Base-by-base conservation (phyloP, 2,113 vertebrate genomes). In the Ophthalmolycus amberensis region DNA sequence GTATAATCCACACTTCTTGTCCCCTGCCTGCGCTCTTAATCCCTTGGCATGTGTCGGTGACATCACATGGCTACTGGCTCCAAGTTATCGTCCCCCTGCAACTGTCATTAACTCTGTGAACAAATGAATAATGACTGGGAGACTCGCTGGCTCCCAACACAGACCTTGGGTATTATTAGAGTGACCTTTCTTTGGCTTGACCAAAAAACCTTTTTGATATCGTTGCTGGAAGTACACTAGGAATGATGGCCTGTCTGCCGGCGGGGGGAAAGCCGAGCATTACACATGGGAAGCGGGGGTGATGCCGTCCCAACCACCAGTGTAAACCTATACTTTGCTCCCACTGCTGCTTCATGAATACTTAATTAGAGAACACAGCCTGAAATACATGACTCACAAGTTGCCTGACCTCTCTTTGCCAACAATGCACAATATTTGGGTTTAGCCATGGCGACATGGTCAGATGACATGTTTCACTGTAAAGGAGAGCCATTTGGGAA, bases 41-140 rank as follows among this genome's bases (percentile, higher is more conserved):
- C 94, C 95, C 85, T 87, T 95, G 94, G 94, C 95, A 96, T 95
- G 95, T 95, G 94, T 93, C 89, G 90, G 93, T 96, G 96, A 96
- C 96, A 95, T 96, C 94, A 95, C 96, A 96, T 91, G 93, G 92
- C 91, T 95, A 89, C 91, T 86, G 92, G 93, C 93, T 96, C 94
- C 94, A 93, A 96, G 93, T 95, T 96, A 92, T 91, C 89, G 87
- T 90, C 94, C 92, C 92, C 85, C 92, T 95, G 95, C 94, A 96
- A 97, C 94, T 96, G 96, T 96, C 95, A 95, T 96, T 95, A 96
- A 96, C 91, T 94, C 92, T 88, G 93, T 94, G 95, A 95, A 95
- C 93, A 96, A 96, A 95, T 96, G 94, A 96, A 97, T 96, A 96
- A 95, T 95, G 96, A 95, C 95, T 96, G 92, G 92, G 96, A 96